Evolutionary conservation across 2,797 vertebrate genomes (phyloP), one percentile per base, ranked within the genome.

Genomic region (Pterois miles): DNA sequence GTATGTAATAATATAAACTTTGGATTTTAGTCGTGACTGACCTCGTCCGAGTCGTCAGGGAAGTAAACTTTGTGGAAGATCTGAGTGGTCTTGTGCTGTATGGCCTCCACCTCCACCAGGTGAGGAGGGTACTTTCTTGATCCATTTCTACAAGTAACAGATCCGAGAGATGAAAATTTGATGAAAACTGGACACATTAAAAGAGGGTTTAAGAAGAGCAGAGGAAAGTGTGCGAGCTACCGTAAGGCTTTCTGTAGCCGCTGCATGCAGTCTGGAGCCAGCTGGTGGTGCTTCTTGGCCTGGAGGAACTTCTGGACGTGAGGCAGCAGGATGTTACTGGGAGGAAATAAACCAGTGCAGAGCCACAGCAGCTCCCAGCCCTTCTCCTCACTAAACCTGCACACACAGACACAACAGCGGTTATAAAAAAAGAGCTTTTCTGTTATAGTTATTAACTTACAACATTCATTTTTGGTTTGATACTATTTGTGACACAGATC

Each of bases 41-140:
- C 98, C 97, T 99, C 98, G 4, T 99, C 97, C 0, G 98, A 97
- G 86, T 99, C 98, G 7, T 99, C 98, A 0, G 98, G 98, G 82
- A 99, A 99, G 88, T 99, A 99, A 81, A 99, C 98, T 87, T 99
- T 99, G 91, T 99, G 98, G 93, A 99, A 99, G 91, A 99, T 99
- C 93, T 99, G 98, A 0, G 98, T 99, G 1, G 98, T 99, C 85
- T 99, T 99, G 92, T 99, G 98, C 87, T 99, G 98, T 90, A 99
- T 99, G 68, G 98, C 98, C 87, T 99, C 98, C 70, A 99, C 98
- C 91, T 99, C 98, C 76, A 99, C 98, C 82, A 99, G 91, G 83
- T 99, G 98, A 27, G 98, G 98, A 0, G 98, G 97, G 59, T 98
- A 99, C 89, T 99, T 99, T 71, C 98, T 96, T 3, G 97, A 97